Conservation (phyloP, 2,797 vertebrate genomes). For the Menidia menidia region DNA sequence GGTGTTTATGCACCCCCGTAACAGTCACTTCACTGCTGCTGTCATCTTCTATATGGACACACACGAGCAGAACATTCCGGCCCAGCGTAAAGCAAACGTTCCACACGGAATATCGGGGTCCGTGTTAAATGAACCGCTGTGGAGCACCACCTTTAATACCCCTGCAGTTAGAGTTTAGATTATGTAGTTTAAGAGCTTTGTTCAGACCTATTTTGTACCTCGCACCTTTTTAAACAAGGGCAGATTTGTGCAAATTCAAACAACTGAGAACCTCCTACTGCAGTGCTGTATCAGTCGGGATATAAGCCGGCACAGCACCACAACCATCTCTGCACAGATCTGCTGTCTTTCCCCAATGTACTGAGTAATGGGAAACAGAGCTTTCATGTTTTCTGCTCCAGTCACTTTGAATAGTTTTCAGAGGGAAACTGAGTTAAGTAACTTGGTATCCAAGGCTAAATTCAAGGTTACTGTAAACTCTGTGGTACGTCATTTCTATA, state of each 20-base stretch:
- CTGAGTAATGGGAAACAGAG: slow-evolving; percentile 18
- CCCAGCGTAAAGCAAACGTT: slow-evolving; percentile 2
- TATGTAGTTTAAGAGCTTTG: neutral
- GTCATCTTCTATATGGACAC: slow-evolving; percentile 40
- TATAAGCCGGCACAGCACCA: neutral
- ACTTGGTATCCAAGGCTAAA: slow-evolving; percentile 15
- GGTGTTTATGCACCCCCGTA: slow-evolving; percentile 47
- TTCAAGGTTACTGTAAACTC: slow-evolving; percentile 20
- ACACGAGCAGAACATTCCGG: slow-evolving; percentile 34
- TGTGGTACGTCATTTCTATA: slow-evolving; percentile 3
- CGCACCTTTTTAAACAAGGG: neutral
- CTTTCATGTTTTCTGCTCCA: slow-evolving; percentile 27
- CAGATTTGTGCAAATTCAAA: slow-evolving; percentile 1
- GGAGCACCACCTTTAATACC: neutral
- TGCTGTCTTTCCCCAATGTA: slow-evolving; percentile 21
- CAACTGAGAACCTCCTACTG: neutral
- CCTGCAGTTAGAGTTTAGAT: neutral
- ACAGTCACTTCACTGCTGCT: slow-evolving; percentile 48
- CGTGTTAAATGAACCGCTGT: too few species aligned
- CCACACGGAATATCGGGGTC: neutral
- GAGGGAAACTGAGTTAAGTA: slow-evolving; percentile 19
- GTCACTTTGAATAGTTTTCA: slow-evolving; percentile 30
- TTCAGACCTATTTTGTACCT: neutral
- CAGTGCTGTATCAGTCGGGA: slow-evolving; percentile 13
- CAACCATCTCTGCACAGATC: slow-evolving; percentile 1